Base-by-base conservation (phyloP, 2,797 vertebrate genomes). In the Sebastes oblongus region DNA sequence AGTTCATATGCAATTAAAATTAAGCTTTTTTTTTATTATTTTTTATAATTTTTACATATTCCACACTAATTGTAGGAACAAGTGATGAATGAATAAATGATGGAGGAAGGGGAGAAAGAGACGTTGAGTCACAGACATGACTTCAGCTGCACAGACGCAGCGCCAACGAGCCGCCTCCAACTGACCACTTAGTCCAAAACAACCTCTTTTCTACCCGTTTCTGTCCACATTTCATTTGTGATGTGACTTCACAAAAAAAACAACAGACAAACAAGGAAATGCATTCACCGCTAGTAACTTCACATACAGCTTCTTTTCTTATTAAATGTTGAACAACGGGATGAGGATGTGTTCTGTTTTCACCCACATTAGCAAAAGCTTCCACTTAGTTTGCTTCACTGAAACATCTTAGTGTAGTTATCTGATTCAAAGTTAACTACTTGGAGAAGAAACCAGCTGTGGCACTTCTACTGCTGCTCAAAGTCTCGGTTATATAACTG, bases 101-200 rank as follows among this genome's bases (percentile, higher is more conserved):
- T 36, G 68, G 59, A 54, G 72, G 27, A 52, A 64, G 71, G 66
- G 66, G 74, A 74, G 70, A 79, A 61, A 69, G 82, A 89, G 89
- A 72, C 77, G 32, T 65, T 84, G 86, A 86, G 77, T 89, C 89
- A 91, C 84, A 94, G 91, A 93, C 92, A 91, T 93, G 88, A 93
- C 91, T 86, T 93, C 92, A 93, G 87, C 81, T 60, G 80, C 85
- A 89, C 62, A 22, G 75, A 86, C 66, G 4, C 36, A 65, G 86
- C 50, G 88, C 87, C 91, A 87, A 68, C 75, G 32, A 69, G 87
- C 70, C 86, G 72, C 87, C 91, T 87, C 86, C 85, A 68, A 80
- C 84, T 82, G 86, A 87, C 90, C 89, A 65, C 68, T 81, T n/a
- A 3, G 50, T 86, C 68, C 78, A 84, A 64, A 79, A 85, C 24